Evolutionary conservation across 2,797 vertebrate genomes (phyloP).

Genomic region (Acrossocheilus wenchowensis): DNA sequence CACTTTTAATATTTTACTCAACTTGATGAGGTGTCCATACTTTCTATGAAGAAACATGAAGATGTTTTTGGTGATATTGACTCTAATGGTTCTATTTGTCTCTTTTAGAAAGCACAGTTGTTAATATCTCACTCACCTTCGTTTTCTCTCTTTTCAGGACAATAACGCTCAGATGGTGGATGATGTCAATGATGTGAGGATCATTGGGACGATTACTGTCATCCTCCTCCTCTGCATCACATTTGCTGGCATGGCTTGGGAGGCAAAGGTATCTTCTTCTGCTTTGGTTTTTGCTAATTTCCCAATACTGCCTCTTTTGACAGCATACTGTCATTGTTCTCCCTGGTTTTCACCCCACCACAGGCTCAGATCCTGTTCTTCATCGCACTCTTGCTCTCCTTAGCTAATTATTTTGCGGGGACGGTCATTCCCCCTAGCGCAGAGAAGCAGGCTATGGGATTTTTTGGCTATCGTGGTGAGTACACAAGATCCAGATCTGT

Average conservation of each 20-base stretch:
- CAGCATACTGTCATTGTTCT: not conserved
- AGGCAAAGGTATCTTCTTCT: slow-evolving; percentile 71
- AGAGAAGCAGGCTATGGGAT: slow-evolving; percentile 70
- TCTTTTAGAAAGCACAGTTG: not conserved
- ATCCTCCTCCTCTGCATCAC: slow-evolving; percentile 74
- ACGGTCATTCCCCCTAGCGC: slow-evolving; percentile 68
- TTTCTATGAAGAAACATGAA: not conserved
- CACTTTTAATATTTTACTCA: not conserved
- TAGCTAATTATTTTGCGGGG: slow-evolving; percentile 77
- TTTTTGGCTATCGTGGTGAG: slow-evolving; percentile 77
- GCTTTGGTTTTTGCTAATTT: not conserved
- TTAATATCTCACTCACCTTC: not conserved
- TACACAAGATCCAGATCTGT: not conserved
- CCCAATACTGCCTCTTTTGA: not conserved
- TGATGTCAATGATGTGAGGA: slow-evolving; percentile 72
- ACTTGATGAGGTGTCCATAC: not conserved
- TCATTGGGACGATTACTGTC: slow-evolving; percentile 76
- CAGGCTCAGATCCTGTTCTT: slow-evolving; percentile 81
- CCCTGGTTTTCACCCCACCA: not conserved
- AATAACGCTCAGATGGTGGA: slow-evolving; percentile 71
- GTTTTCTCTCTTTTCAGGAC: slow-evolving; percentile 63
- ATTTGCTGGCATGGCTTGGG: slow-evolving; percentile 80
- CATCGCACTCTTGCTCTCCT: slow-evolving; percentile 74
- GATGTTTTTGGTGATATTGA: not conserved
- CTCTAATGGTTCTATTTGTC: too few relatives aligned